Evolutionary conservation across 2,113 vertebrate genomes (phyloP).

Genomic region (Rhadina sibilatrix): DNA sequence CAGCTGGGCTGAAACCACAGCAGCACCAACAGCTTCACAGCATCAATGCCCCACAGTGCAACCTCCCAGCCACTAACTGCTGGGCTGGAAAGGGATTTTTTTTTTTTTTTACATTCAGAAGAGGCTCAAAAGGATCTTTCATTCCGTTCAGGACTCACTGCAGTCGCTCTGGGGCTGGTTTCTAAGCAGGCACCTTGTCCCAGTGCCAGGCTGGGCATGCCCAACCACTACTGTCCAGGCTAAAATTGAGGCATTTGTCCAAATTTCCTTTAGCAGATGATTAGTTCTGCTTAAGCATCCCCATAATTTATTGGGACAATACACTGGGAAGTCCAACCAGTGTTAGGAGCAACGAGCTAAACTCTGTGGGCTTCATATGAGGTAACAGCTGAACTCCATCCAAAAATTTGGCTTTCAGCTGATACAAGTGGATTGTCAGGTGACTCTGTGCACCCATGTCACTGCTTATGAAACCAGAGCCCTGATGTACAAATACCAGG

Average conservation of each 20-base stretch:
- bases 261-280: neutral
- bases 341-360: neutral
- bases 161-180: neutral
- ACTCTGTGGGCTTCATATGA: neutral
- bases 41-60: neutral
- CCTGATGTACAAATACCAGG: neutral
- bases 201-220: neutral
- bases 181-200: neutral
- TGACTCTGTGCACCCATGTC: neutral
- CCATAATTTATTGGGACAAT: neutral
- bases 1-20: neutral
- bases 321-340: neutral
- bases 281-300: neutral
- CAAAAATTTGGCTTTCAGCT: neutral
- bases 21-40: neutral
- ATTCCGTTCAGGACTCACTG: neutral
- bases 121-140: neutral
- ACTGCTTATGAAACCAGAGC: slow-evolving; percentile 23
- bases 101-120: neutral
- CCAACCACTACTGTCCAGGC: neutral
- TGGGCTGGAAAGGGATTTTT: neutral
- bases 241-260: neutral
- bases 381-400: neutral
- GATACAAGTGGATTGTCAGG: neutral
- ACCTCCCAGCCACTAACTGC: neutral